These are phyloP conservation scores for Teleogryllus oceanicus DNA, from an alignment of 2,888 invertebrate species.

Conservation along the genomic window DNA sequence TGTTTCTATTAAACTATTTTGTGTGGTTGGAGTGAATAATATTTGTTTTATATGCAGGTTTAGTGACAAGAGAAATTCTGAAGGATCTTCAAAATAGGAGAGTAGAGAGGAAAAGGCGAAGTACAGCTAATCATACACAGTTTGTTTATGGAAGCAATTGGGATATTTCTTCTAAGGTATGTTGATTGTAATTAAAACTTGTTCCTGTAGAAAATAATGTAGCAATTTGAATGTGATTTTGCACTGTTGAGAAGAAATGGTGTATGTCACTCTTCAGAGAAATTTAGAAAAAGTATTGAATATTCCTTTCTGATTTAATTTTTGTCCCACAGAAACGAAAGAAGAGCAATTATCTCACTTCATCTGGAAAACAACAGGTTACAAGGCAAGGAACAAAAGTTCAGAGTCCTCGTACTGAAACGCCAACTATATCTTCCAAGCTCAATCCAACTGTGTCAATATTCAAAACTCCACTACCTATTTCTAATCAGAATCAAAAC, in stretches of 20 bases:
- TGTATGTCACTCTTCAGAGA: too few species aligned
- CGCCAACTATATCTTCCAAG: background rate
- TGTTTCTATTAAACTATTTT: too few species aligned
- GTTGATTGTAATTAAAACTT: background rate
- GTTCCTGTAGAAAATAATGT: background rate
- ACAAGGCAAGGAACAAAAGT: background rate
- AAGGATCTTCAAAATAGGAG: slow-evolving; percentile 53
- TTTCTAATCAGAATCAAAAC: background rate
- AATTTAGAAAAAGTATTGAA: background rate
- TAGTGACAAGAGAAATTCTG: slow-evolving; percentile 51
- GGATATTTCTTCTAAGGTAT: slow-evolving; percentile 28
- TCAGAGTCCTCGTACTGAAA: background rate
- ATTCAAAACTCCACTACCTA: background rate
- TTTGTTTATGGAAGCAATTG: slow-evolving; percentile 51
- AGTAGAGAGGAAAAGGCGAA: slow-evolving; percentile 54
- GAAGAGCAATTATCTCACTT: slow-evolving; percentile 29
- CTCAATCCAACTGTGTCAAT: background rate
- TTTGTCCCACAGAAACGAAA: slow-evolving; percentile 29
- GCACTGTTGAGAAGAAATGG: too few species aligned
- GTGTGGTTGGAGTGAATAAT: background rate
- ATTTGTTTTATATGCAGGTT: slow-evolving; percentile 39
- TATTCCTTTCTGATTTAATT: background rate
- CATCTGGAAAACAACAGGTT: background rate
- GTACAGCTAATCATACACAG: slow-evolving; percentile 54
- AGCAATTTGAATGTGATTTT: background rate